Evolutionary conservation across 1,140 invertebrate species (phyloP).

Genomic region (Drosophila rufa): DNA sequence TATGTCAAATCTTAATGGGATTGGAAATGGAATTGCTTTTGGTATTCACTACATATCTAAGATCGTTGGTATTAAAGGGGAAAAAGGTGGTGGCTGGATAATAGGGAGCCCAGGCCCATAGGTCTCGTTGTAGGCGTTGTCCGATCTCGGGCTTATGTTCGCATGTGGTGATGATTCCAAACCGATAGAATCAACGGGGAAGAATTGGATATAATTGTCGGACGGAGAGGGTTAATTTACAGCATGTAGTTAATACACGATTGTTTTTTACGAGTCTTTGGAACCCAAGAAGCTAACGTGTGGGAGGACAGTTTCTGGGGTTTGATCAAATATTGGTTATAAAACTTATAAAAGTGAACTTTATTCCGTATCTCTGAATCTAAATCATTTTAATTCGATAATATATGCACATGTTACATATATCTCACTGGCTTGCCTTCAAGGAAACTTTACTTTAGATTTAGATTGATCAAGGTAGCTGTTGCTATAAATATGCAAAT

Average conservation of each 20-base stretch:
- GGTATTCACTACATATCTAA: slow-evolving; percentile 50
- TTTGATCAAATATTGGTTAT: not conserved
- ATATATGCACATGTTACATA: slow-evolving; percentile 6
- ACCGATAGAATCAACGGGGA: slow-evolving; percentile 8
- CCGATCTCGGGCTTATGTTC: slow-evolving; percentile 17
- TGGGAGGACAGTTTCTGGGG: not conserved
- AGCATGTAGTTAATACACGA: not conserved
- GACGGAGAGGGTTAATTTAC: slow-evolving; percentile 15
- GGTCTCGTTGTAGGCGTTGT: slow-evolving; percentile 46
- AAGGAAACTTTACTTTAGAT: slow-evolving; percentile 9
- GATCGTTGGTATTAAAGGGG: slow-evolving; percentile 13
- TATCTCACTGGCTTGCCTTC: not conserved
- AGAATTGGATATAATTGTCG: slow-evolving; percentile 21
- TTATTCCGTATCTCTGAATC: not conserved
- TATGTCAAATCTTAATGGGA: slow-evolving; percentile 82
- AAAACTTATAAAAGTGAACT: not conserved
- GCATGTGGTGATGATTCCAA: slow-evolving; percentile 27
- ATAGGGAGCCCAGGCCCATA: slow-evolving; percentile 18
- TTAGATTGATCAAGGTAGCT: slow-evolving; percentile 18
- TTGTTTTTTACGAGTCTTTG: not conserved
- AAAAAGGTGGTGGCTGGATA: slow-evolving; percentile 8
- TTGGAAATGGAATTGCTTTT: slow-evolving; percentile 70
- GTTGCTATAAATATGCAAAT: slow-evolving; percentile 29
- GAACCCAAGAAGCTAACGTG: not conserved
- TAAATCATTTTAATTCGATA: not conserved